Percentiles rank a stretch among this genome's conserved stretches.
Conservation (phyloP, 92 coral and sea anemone species). For the Meandrina meandrites region DNA sequence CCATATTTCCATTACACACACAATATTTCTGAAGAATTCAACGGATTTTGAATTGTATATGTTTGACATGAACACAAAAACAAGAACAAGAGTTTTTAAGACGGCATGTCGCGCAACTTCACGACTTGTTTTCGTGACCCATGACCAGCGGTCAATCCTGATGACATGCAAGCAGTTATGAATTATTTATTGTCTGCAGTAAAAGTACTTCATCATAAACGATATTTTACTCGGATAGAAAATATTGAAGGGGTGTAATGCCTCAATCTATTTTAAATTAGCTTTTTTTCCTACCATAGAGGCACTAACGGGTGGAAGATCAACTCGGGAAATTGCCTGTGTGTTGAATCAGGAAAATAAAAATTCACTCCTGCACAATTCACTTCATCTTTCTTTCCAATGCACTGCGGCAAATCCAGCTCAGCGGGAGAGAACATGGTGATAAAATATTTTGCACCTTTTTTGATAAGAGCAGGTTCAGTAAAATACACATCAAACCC, state of each 20-base stretch:
- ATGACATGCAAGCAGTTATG: background rate
- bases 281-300: constrained; percentile 7
- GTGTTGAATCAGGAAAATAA: constrained; percentile 45
- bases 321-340: constrained; percentile 39
- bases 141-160: background rate
- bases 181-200: background rate
- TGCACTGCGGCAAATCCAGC: constrained; percentile 37
- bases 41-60: too few species aligned
- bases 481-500: constrained; percentile 40
- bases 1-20: background rate
- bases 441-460: constrained; percentile 29
- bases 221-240: background rate
- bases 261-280: background rate
- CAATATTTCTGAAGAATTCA: background rate
- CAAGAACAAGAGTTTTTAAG: background rate
- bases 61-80: background rate
- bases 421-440: constrained; percentile 36
- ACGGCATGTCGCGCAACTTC: background rate
- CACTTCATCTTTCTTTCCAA: constrained; percentile 45
- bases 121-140: background rate
- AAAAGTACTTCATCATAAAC: background rate
- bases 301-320: constrained; percentile 36
- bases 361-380: constrained; percentile 38
- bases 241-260: background rate
- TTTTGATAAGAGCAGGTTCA: constrained; percentile 29